Conservation (phyloP, 2,113 vertebrate species). For the Lynx canadensis region DNA sequence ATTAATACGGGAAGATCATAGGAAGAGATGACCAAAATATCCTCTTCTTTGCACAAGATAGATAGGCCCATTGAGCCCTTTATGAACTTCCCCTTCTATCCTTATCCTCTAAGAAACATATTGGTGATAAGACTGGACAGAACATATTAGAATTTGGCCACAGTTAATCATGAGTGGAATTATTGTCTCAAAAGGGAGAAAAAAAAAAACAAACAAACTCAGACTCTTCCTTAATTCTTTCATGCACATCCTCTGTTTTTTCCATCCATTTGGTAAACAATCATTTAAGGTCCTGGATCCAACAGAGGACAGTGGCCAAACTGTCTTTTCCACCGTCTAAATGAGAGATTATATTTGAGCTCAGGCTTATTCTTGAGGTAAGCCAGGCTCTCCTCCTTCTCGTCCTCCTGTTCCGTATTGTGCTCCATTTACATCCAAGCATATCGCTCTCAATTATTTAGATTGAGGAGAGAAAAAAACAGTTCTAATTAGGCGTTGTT, state of each 20-base stretch:
- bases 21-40: neutral
- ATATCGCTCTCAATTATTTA: neutral
- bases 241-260: neutral
- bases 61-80: neutral
- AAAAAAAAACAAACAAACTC: neutral
- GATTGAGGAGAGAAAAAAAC: neutral
- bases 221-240: neutral
- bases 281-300: neutral
- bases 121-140: neutral
- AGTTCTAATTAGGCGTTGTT: neutral
- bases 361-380: neutral
- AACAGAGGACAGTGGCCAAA: neutral
- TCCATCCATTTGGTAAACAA: neutral
- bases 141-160: neutral
- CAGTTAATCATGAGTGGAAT: neutral
- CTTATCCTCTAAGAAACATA: neutral
- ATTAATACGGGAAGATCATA: neutral
- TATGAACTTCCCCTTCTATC: neutral
- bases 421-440: neutral
- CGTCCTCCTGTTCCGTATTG: neutral
- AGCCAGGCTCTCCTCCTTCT: neutral
- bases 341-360: neutral
- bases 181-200: neutral
- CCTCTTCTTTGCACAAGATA: neutral
- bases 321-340: neutral